Percentiles rank a stretch among this genome's conserved stretches.
These are phyloP conservation scores for Parelbella ahira DNA, from an alignment of 2,888 invertebrate genomes.

Conservation along the genomic window DNA sequence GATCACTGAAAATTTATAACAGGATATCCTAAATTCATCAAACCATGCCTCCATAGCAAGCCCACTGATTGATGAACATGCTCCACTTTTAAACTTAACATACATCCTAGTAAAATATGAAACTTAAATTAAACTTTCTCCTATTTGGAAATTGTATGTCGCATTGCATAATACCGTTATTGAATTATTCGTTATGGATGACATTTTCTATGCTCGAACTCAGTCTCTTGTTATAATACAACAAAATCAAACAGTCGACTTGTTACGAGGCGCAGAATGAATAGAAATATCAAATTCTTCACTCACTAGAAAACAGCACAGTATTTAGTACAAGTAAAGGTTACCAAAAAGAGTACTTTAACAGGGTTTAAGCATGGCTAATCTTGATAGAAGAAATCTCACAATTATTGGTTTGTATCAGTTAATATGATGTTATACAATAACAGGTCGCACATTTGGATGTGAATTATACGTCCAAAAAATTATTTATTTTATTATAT, in stretches of 20 bases:
- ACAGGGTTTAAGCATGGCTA: not conserved
- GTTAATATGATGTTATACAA: not conserved
- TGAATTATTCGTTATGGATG: no score
- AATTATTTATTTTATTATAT: not conserved
- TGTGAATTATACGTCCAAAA: slow-evolving; percentile 28
- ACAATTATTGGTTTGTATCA: no score
- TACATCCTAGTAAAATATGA: slow-evolving; percentile 5
- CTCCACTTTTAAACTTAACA: slow-evolving; percentile 14
- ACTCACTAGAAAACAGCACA: slow-evolving; percentile 42
- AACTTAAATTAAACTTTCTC: slow-evolving; percentile 17
- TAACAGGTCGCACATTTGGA: slow-evolving; percentile 3
- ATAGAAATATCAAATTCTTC: slow-evolving; percentile 37
- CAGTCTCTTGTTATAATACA: slow-evolving; percentile 44
- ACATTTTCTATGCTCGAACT: slow-evolving; percentile 27
- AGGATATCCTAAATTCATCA: slow-evolving; percentile 2
- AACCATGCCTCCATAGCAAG: slow-evolving; percentile 27
- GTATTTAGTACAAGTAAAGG: slow-evolving; percentile 6
- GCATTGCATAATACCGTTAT: no score
- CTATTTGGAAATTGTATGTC: slow-evolving; percentile 13
- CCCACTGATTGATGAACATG: slow-evolving; percentile 8
- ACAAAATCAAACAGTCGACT: slow-evolving; percentile 30
- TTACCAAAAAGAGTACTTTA: no score
- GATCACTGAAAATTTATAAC: slow-evolving; percentile 32
- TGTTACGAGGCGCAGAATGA: slow-evolving; percentile 46
- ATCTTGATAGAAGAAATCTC: no score